Conservation (phyloP, 2,797 vertebrate species). For the Pseudomugil gertrudae region DNA sequence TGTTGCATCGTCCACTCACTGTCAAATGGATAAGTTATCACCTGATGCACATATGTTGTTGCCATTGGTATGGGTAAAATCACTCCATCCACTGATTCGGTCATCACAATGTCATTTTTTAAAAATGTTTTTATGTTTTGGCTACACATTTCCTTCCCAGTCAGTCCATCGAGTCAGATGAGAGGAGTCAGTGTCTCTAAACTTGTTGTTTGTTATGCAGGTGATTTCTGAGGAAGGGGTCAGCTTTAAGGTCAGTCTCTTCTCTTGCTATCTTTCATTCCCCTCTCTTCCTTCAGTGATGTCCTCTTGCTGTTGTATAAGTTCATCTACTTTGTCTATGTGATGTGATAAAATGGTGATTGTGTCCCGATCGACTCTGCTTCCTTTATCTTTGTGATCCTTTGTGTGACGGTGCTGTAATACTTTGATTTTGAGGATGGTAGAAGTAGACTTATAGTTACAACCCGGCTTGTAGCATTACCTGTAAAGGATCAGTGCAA, state of each 20-base stretch:
- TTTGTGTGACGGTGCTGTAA: constrained; percentile 37
- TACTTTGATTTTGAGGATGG: constrained; percentile 21
- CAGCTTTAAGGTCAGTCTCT: constrained; percentile 89
- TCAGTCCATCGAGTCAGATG: constrained; percentile 61
- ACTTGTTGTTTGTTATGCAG: constrained; percentile 88
- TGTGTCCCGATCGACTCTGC: constrained; percentile 71
- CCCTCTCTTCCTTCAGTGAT: constrained; percentile 34
- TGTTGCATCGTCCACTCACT: background rate
- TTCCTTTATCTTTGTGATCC: constrained; percentile 50
- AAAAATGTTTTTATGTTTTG: background rate
- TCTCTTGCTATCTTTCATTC: constrained; percentile 60
- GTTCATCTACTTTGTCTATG: constrained; percentile 40
- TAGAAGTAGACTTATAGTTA: constrained; percentile 16
- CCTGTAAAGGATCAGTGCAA: constrained; percentile 12
- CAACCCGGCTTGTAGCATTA: constrained; percentile 26
- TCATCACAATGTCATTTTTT: constrained; percentile 49
- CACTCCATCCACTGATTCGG: constrained; percentile 61
- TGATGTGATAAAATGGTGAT: constrained; percentile 76
- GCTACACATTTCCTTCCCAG: constrained; percentile 49
- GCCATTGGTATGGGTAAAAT: constrained; percentile 34
- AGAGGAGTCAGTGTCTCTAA: constrained; percentile 79
- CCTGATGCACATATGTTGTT: constrained; percentile 16
- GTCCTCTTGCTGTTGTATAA: constrained; percentile 38
- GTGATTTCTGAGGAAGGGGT: constrained; percentile 89
- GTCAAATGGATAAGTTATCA: constrained; percentile 3